Conservation (phyloP, 2,113 vertebrate species). For the Echinops telfairi region DNA sequence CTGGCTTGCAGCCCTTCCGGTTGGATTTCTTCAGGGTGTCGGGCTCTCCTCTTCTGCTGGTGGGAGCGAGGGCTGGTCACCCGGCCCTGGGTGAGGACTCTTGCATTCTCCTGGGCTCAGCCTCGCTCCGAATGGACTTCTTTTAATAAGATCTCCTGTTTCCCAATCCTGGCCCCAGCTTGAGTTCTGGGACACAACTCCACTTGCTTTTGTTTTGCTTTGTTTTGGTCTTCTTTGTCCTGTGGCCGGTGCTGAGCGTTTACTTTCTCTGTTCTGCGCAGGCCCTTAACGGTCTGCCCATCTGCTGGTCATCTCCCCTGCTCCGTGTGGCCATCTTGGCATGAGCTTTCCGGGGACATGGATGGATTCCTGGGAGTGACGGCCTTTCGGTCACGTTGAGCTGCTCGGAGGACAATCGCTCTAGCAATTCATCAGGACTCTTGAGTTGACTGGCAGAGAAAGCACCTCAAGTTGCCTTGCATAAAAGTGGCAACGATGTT, state of each 20-base stretch:
- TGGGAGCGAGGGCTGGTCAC: neutral
- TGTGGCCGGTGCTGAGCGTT: neutral
- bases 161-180: neutral
- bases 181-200: slow-evolving; percentile 21
- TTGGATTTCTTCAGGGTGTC: neutral
- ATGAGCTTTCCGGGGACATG: neutral
- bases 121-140: neutral
- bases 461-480: slow-evolving; percentile 10
- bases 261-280: slow-evolving; percentile 4
- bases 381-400: slow-evolving; percentile 28
- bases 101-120: neutral
- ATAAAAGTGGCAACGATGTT: neutral
- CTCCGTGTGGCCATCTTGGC: slow-evolving; percentile 36
- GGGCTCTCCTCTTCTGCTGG: neutral
- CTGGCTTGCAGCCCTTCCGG: neutral
- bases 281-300: neutral
- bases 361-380: neutral
- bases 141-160: neutral
- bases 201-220: slow-evolving; percentile 42
- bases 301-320: slow-evolving; percentile 30
- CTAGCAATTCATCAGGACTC: slow-evolving; percentile 26
- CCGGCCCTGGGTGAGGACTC: neutral
- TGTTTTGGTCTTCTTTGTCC: neutral
- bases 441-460: slow-evolving; percentile 12
- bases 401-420: no score